These are phyloP conservation scores for Sebastes oblongus DNA, from an alignment of 2,797 vertebrate genomes.

Conservation along the genomic window DNA sequence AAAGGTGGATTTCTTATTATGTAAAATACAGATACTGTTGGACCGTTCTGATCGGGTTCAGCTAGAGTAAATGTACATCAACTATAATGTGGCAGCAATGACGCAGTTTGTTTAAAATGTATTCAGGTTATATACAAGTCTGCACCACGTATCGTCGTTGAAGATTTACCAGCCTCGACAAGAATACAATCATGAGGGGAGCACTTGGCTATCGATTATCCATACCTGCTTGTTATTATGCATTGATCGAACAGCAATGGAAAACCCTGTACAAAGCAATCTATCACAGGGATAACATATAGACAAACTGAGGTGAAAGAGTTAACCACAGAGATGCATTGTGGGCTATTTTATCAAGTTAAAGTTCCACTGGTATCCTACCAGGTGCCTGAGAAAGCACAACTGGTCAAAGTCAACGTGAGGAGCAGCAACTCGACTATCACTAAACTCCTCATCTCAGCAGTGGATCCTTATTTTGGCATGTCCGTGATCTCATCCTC, in stretches of 20 bases:
- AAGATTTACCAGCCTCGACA: conserved; percentile 15
- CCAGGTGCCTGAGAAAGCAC: background rate
- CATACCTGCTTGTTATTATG: conserved; percentile 17
- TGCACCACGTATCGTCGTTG: background rate
- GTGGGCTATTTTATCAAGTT: background rate
- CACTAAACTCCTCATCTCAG: background rate
- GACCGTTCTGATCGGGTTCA: background rate
- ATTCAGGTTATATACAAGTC: background rate
- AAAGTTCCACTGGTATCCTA: background rate
- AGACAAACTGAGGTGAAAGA: background rate
- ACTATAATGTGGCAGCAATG: background rate
- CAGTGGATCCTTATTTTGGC: background rate
- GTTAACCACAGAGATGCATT: background rate
- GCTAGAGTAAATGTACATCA: background rate
- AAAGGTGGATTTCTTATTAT: conserved; percentile 11
- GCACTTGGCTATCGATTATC: background rate
- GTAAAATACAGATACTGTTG: background rate
- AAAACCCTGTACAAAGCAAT: conserved; percentile 9
- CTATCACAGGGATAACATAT: background rate
- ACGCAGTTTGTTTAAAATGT: conserved; percentile 15
- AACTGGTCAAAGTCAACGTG: background rate
- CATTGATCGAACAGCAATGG: background rate
- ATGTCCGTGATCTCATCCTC: conserved; percentile 2
- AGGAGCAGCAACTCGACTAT: background rate
- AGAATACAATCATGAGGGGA: background rate